Evolutionary conservation across 2,113 vertebrate species (phyloP).

Genomic region (Corythornis vintsioides): DNA sequence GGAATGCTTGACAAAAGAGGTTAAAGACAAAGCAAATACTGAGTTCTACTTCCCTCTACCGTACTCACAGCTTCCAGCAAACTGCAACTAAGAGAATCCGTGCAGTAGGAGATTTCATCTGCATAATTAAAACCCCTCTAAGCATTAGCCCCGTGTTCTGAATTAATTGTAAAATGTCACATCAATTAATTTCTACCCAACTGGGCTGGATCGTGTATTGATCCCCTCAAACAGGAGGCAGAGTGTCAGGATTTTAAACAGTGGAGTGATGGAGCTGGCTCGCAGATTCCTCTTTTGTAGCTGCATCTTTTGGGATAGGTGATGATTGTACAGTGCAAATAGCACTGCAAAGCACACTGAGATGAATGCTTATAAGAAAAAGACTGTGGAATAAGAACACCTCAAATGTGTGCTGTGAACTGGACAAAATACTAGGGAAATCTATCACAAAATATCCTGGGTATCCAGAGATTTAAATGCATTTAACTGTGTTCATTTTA

Average conservation of each 20-base stretch:
- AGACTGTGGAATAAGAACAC: not conserved
- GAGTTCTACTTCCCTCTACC: slow-evolving; percentile 37
- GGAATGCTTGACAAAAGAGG: not conserved
- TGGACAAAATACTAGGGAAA: not conserved
- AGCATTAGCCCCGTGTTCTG: slow-evolving; percentile 3
- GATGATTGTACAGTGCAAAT: not conserved
- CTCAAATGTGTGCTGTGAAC: not conserved
- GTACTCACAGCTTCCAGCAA: slow-evolving; percentile 9
- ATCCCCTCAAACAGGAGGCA: not conserved
- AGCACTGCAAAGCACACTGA: not conserved
- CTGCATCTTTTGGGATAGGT: not conserved
- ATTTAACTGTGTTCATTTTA: not conserved
- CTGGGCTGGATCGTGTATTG: not conserved
- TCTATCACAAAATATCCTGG: not conserved
- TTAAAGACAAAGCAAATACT: not conserved
- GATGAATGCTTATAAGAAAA: not conserved
- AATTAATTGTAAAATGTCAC: slow-evolving; percentile 27
- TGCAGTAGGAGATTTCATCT: not conserved
- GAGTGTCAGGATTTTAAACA: not conserved
- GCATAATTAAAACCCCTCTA: not conserved
- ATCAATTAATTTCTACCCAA: not conserved
- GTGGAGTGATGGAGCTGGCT: not conserved
- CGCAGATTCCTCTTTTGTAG: not conserved
- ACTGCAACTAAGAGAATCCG: not conserved
- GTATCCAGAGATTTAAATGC: not conserved